Conservation (phyloP, 2,797 vertebrate genomes). For the Capromys pilorides region DNA sequence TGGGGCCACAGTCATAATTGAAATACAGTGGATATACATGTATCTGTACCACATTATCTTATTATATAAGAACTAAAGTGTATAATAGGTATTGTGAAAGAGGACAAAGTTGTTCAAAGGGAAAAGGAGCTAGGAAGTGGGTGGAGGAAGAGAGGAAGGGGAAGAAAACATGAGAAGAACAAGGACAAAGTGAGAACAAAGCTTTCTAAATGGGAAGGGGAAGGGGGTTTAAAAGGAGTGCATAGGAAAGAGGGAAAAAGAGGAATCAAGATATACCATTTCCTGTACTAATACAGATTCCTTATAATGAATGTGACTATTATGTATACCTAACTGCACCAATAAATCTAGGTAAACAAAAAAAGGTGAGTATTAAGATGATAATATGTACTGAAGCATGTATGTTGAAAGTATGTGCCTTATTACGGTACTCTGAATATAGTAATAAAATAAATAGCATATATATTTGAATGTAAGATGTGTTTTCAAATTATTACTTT, state of each 20-base stretch:
- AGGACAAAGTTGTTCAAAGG: neutral
- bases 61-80: neutral
- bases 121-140: neutral
- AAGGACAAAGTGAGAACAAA: neutral
- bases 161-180: neutral
- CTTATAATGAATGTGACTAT: neutral
- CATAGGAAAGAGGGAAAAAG: neutral
- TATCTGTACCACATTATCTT: neutral
- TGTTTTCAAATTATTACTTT: conserved; percentile 27
- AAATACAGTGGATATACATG: neutral
- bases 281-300: neutral
- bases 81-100: neutral
- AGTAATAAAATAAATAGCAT: neutral
- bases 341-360: neutral
- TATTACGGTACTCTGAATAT: neutral
- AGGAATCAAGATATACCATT: neutral
- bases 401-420: neutral
- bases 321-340: neutral
- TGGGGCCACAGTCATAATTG: neutral
- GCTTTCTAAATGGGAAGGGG: neutral
- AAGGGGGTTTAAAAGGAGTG: no score
- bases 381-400: neutral
- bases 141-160: neutral
- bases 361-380: neutral
- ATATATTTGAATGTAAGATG: neutral